Conservation (phyloP, 2,797 vertebrate species). For the Falco berigora region DNA sequence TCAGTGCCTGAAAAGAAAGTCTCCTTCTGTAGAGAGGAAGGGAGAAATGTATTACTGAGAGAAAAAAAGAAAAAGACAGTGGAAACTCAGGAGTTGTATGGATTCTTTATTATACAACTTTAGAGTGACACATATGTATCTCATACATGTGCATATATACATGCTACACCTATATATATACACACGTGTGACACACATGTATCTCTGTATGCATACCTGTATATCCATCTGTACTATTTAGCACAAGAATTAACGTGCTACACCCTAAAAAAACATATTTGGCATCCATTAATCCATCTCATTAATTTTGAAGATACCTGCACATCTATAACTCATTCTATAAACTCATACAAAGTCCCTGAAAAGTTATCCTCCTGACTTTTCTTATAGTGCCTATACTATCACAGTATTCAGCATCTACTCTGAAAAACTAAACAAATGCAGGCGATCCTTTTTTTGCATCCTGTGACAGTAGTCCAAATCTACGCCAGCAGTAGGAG, state of each 20-base stretch:
- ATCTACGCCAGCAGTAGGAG: neutral
- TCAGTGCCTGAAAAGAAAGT: neutral
- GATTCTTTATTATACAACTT: neutral
- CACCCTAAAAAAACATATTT: neutral
- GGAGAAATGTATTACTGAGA: neutral
- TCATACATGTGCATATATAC: neutral
- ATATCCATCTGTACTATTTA: neutral
- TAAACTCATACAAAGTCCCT: neutral
- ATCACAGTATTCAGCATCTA: neutral
- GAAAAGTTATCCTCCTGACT: neutral
- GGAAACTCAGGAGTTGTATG: neutral
- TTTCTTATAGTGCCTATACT: neutral
- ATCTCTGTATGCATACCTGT: neutral
- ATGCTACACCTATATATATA: too few relatives aligned
- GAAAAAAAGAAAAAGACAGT: neutral
- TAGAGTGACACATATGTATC: neutral
- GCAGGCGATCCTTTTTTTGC: neutral
- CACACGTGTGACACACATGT: rapidly evolving
- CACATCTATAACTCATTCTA: neutral
- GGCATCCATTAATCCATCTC: neutral
- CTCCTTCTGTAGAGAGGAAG: neutral
- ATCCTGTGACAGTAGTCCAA: neutral
- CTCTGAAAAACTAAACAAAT: neutral
- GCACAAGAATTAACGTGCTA: neutral
- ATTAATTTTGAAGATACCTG: neutral